Conservation (phyloP, 2,113 vertebrate species). For the Xenus cinereus region DNA sequence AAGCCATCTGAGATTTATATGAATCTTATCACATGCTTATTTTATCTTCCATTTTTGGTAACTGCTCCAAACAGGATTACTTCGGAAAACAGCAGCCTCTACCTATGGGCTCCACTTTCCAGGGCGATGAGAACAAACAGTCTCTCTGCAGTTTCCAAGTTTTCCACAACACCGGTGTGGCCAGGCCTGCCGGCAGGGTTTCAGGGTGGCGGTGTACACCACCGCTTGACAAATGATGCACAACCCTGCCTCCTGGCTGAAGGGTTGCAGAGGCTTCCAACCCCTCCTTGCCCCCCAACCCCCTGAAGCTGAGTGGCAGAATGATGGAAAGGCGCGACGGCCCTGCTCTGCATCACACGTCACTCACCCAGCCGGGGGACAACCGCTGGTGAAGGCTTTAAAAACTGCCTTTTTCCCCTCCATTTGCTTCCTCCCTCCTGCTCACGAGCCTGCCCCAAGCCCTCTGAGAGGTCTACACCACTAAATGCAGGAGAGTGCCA, state of each 20-base stretch:
- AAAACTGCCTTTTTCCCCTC: not conserved
- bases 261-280: not conserved
- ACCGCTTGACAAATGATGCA: not conserved
- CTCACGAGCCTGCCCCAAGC: fast-evolving
- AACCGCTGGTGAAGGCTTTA: not conserved
- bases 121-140: not conserved
- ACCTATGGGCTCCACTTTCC: not conserved
- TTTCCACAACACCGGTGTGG: not conserved
- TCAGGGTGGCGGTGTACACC: not conserved
- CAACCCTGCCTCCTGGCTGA: not conserved
- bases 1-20: not conserved
- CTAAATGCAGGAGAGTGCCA: not conserved
- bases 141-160: not conserved
- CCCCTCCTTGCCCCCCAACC: no score
- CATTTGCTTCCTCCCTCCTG: not conserved
- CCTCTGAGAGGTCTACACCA: not conserved
- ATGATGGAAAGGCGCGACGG: not conserved
- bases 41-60: constrained; percentile 14
- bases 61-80: not conserved
- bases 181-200: not conserved
- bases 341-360: not conserved
- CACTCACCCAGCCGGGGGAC: not conserved
- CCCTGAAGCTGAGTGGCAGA: not conserved
- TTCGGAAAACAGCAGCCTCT: not conserved
- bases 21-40: not conserved